Percentiles rank a stretch among this genome's conserved stretches.
Evolutionary conservation across 2,113 vertebrate species (phyloP).

Genomic region (Ardeotis arabs): DNA sequence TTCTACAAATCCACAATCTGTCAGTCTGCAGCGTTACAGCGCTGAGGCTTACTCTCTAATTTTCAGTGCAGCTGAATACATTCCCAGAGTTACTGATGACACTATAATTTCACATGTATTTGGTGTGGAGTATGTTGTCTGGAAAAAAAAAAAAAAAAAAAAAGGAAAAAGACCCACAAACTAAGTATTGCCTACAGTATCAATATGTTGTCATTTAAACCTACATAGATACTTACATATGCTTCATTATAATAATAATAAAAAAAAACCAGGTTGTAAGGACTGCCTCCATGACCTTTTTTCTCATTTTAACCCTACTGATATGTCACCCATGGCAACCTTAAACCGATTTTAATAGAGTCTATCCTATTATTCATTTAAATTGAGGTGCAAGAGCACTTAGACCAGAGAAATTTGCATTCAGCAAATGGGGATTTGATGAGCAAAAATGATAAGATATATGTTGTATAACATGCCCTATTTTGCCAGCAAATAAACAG

Average conservation of each 20-base stretch:
- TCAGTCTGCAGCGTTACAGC: slow-evolving; percentile 70
- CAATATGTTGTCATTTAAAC: slow-evolving; percentile 79
- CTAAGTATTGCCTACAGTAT: slow-evolving; percentile 73
- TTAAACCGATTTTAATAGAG: slow-evolving; percentile 90
- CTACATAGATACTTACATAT: slow-evolving; percentile 72
- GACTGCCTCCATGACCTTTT: slow-evolving; percentile 85
- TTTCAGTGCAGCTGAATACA: slow-evolving; percentile 74
- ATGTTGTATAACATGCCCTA: slow-evolving; percentile 89
- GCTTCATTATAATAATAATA: slow-evolving; percentile 81
- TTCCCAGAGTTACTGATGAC: slow-evolving; percentile 74
- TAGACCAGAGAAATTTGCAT: slow-evolving; percentile 89
- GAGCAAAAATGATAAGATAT: slow-evolving; percentile 91
- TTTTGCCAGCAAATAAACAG: slow-evolving; percentile 89
- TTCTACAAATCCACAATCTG: slow-evolving; percentile 80
- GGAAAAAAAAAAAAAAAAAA: not conserved
- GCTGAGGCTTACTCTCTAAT: slow-evolving; percentile 73
- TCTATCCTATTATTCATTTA: slow-evolving; percentile 90
- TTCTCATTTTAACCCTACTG: slow-evolving; percentile 87
- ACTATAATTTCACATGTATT: slow-evolving; percentile 77
- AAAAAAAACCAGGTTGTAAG: slow-evolving; percentile 81
- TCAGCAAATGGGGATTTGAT: slow-evolving; percentile 90
- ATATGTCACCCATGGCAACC: slow-evolving; percentile 89
- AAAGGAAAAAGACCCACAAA: slow-evolving; percentile 49
- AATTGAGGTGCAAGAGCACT: slow-evolving; percentile 90
- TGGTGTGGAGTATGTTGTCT: slow-evolving; percentile 38